Conservation (phyloP, 2,113 vertebrate species). For the Actinemys pallida region DNA sequence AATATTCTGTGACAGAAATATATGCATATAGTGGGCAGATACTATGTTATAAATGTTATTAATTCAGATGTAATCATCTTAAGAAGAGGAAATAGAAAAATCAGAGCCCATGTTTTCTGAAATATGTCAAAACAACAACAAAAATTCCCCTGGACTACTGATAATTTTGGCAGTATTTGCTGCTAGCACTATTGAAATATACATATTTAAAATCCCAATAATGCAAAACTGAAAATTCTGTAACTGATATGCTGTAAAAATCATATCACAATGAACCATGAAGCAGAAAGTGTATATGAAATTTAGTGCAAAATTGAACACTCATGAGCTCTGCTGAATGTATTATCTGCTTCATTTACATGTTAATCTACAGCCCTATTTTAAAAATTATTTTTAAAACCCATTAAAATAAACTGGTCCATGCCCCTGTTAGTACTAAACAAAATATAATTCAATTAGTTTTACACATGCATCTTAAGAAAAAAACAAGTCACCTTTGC, state of each 20-base stretch:
- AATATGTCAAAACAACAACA: not conserved
- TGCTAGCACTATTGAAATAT: constrained; percentile 20
- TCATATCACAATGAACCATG: constrained; percentile 32
- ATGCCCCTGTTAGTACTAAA: not conserved
- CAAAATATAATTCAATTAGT: not conserved
- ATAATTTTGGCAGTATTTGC: constrained; percentile 5
- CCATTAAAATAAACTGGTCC: constrained; percentile 10
- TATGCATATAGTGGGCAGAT: not conserved
- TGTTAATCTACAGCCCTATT: constrained; percentile 13
- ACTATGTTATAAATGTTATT: not conserved
- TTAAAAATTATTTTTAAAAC: constrained; percentile 18
- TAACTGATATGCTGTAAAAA: constrained; percentile 26
- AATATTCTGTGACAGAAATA: not conserved
- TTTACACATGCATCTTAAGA: constrained; percentile 5
- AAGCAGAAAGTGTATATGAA: constrained; percentile 54
- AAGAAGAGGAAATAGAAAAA: not conserved
- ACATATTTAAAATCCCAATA: constrained; percentile 36
- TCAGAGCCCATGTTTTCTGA: constrained; percentile 1
- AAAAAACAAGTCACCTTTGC: constrained; percentile 25
- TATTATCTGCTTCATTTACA: constrained; percentile 57
- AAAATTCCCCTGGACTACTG: not conserved
- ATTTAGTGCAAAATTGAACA: constrained; percentile 64
- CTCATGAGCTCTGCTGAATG: constrained; percentile 34
- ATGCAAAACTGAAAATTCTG: not conserved
- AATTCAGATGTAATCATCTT: constrained; percentile 11